These are phyloP conservation scores for Tipula confusa DNA, from an alignment of 2,888 invertebrate genomes.

Conservation along the genomic window DNA sequence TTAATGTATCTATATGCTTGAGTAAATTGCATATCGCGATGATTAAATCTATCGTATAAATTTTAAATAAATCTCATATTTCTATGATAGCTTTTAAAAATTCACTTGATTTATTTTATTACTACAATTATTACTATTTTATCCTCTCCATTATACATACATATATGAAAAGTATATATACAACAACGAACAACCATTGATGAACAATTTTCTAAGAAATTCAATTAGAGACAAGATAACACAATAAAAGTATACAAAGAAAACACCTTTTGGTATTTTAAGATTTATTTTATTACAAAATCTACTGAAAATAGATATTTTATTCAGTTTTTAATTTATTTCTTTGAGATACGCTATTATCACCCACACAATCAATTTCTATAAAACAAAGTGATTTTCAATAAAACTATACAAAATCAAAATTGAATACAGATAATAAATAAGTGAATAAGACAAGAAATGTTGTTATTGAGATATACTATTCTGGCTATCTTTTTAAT, in stretches of 20 bases:
- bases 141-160: not conserved
- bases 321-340: not conserved
- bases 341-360: not conserved
- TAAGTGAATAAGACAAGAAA: conserved; percentile 7
- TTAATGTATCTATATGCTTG: not conserved
- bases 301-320: conserved; percentile 25
- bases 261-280: not conserved
- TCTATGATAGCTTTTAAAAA: not conserved
- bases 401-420: not conserved
- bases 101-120: not conserved
- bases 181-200: not conserved
- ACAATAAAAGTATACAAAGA: not conserved
- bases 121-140: conserved; percentile 20
- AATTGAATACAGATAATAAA: conserved; percentile 25
- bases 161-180: not conserved
- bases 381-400: conserved; percentile 20
- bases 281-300: conserved; percentile 3
- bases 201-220: not conserved
- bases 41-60: not conserved
- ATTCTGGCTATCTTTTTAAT: not conserved
- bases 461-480: not conserved
- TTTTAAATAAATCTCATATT: not conserved
- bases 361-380: conserved; percentile 6
- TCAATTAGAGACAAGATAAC: not conserved
- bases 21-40: not conserved